Conservation (phyloP, 2,888 invertebrate species). For the Lymantria monacha region DNA sequence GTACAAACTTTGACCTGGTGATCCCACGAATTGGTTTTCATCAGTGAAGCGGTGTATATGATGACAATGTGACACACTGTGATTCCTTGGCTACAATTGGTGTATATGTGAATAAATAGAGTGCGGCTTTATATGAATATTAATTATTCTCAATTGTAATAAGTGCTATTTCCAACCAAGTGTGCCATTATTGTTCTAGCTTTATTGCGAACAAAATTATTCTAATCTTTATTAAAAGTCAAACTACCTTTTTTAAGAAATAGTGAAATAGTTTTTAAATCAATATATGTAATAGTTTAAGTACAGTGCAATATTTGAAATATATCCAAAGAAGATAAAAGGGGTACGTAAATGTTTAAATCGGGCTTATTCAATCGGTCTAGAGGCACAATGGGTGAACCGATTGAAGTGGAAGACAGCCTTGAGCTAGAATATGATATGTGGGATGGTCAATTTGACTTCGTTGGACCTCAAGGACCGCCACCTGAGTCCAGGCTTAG, state of each 20-base stretch:
- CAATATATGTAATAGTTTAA: no score
- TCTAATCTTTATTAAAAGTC: slow-evolving; percentile 66
- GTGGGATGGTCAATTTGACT: slow-evolving; percentile 95
- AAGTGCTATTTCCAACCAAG: slow-evolving; percentile 32
- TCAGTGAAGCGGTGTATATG: slow-evolving; percentile 39
- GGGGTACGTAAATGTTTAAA: slow-evolving; percentile 71
- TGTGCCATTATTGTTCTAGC: slow-evolving; percentile 68
- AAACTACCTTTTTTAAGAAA: slow-evolving; percentile 38
- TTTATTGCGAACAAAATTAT: slow-evolving; percentile 56
- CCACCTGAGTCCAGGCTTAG: slow-evolving; percentile 58
- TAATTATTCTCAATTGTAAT: background rate
- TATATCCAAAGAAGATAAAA: slow-evolving; percentile 63
- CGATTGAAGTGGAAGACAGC: slow-evolving; percentile 79
- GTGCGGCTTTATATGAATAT: slow-evolving; percentile 37
- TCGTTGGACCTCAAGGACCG: slow-evolving; percentile 84
- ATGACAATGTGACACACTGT: slow-evolving; percentile 63
- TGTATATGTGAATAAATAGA: slow-evolving; percentile 34
- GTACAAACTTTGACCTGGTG: slow-evolving; percentile 20
- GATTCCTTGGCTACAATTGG: slow-evolving; percentile 33
- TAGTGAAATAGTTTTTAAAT: slow-evolving; percentile 45
- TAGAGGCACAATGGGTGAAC: slow-evolving; percentile 69
- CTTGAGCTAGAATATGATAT: slow-evolving; percentile 91
- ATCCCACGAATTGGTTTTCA: slow-evolving; percentile 8
- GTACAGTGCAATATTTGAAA: slow-evolving; percentile 66
- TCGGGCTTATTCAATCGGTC: slow-evolving; percentile 71